A percentile compares a stretch with the other conserved stretches of the same genome.
Evolutionary conservation across 2,797 vertebrate genomes (phyloP).

Genomic region (Oreonectes daqikongensis): DNA sequence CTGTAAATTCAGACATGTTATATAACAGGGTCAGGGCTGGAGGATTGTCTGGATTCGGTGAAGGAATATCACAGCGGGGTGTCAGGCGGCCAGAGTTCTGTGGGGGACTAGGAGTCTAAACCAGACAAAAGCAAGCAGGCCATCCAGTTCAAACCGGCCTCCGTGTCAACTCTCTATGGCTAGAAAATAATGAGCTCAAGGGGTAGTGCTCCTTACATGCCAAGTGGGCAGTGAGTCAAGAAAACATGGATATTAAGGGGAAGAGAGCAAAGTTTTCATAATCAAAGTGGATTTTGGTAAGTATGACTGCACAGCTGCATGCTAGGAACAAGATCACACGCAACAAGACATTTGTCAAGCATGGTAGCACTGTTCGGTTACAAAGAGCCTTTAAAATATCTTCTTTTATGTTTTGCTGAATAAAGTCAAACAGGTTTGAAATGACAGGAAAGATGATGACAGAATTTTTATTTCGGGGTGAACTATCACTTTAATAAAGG

Average conservation of each 20-base stretch:
- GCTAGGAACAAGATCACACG: slow-evolving; percentile 2
- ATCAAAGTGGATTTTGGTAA: slow-evolving; percentile 8
- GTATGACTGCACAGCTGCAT: not conserved
- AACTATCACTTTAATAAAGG: too few species aligned
- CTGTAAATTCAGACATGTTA: slow-evolving; percentile 64
- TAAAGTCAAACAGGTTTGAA: too few species aligned
- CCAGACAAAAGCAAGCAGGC: slow-evolving; percentile 59
- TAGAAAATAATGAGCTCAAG: slow-evolving; percentile 8
- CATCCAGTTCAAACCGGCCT: slow-evolving; percentile 61
- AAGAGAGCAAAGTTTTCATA: not conserved
- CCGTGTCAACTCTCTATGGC: slow-evolving; percentile 27
- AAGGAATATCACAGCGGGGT: slow-evolving; percentile 70
- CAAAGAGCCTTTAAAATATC: too few species aligned
- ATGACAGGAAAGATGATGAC: too few species aligned
- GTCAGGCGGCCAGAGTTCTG: slow-evolving; percentile 67
- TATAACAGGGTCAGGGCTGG: slow-evolving; percentile 70
- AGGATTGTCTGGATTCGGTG: slow-evolving; percentile 64
- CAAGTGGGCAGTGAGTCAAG: slow-evolving; percentile 13
- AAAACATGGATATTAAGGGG: not conserved
- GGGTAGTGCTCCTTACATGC: not conserved
- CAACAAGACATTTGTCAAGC: not conserved
- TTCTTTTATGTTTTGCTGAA: too few species aligned
- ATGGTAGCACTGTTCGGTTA: too few species aligned
- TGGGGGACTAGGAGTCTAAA: slow-evolving; percentile 67
- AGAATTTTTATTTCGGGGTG: too few species aligned